Evolutionary conservation across 2,888 invertebrate species (phyloP).

Genomic region (Nomada goodeniana): DNA sequence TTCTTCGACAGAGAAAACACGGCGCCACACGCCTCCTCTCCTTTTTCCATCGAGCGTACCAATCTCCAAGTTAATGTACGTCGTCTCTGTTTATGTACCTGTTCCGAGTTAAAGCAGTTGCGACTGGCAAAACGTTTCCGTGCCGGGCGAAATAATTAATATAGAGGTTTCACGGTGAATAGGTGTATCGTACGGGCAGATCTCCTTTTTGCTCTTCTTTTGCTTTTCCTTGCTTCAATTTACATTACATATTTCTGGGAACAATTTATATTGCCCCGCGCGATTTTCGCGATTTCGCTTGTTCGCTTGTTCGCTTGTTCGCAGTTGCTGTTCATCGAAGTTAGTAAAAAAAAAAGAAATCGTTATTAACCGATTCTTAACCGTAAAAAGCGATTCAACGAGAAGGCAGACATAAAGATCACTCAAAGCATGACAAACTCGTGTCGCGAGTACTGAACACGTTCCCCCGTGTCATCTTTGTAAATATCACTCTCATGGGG

Average conservation of each 20-base stretch:
- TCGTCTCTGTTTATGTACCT: slow-evolving; percentile 68
- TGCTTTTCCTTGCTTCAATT: too few relatives aligned
- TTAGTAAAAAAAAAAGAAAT: too few relatives aligned
- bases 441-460: slow-evolving; percentile 20
- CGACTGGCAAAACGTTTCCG: slow-evolving; percentile 23
- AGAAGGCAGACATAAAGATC: background rate
- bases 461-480: slow-evolving; percentile 11
- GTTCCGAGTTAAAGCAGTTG: slow-evolving; percentile 54
- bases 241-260: too few relatives aligned
- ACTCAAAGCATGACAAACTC: slow-evolving; percentile 6
- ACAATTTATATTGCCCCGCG: too few relatives aligned
- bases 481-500: slow-evolving; percentile 28
- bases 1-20: slow-evolving; percentile 33
- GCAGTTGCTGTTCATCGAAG: too few relatives aligned
- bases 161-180: background rate
- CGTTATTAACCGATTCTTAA: too few relatives aligned
- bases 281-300: too few relatives aligned
- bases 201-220: too few relatives aligned
- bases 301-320: too few relatives aligned
- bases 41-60: slow-evolving; percentile 49
- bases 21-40: slow-evolving; percentile 15
- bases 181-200: background rate
- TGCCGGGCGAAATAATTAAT: slow-evolving; percentile 47
- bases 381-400: too few relatives aligned
- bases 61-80: slow-evolving; percentile 58